Base-by-base conservation (phyloP, 2,888 invertebrate species). In the Nemotelus pantherinus region DNA sequence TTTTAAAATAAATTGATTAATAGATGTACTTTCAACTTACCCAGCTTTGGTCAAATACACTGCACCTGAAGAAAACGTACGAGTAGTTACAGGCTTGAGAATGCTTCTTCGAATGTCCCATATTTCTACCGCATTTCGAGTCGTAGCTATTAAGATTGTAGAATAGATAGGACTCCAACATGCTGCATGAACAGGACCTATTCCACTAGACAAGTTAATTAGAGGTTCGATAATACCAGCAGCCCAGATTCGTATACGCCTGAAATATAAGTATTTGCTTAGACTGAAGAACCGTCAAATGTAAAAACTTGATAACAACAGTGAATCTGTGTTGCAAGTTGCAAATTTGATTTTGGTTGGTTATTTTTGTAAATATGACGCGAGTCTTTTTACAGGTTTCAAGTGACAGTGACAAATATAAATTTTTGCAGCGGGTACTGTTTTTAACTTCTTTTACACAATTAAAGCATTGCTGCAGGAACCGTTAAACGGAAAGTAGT, bases 71-170 rank as follows among this genome's bases (percentile, higher is more conserved):
- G 82, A 81, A 60, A 86, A 82, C 2, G 79, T 80, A 0, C 83
- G 83, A 2, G 84, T 82, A 41, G 86, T 85, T 39, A 85, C 85
- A 5, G 95, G 93, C 74, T 90, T 90, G 79, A 93, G 90, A 0
- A 90, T 91, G 83, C 93, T 94, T 43, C 93, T 88, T 3, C 92
- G 90, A 6, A 95, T 87, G 84, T 95, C 94, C 95, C 95, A 95
- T 44, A 95, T 88, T 72, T 92, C 92, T 25, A 95, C 89, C 5
- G 91, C 88, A 80, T 89, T 89, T 0, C 91, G 92, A 72, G 91
- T 92, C 1, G 92, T 89, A 0, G 91, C 91, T 0, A 93, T 91
- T 7, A 95, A 87, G 0, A 95, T 90, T 0, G 94, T 93, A 0
- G 95, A 91, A 85, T 94, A 92, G 0, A 90, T 90, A 0, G 93